Conservation (phyloP, 1,140 invertebrate genomes). For the Drosophila melanica region DNA sequence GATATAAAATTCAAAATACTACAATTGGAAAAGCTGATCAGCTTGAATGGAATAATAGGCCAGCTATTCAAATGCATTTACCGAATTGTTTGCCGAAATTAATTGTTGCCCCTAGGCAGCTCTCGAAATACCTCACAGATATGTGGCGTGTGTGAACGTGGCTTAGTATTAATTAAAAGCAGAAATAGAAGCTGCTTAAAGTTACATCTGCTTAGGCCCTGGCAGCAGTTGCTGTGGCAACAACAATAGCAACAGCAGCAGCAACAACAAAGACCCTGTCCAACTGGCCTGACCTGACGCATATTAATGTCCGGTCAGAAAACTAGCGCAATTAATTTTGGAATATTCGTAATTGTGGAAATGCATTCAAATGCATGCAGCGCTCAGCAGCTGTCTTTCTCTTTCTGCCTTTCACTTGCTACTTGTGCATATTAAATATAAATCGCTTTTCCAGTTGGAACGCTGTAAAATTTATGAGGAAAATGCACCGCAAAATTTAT, state of each 20-base stretch:
- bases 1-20: background rate
- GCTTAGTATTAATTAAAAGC: conserved; percentile 5
- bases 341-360: conserved; percentile 67
- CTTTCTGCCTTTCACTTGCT: background rate
- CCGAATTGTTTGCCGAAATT: too few species aligned
- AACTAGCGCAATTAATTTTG: conserved; percentile 62
- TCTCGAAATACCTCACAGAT: background rate
- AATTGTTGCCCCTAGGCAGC: too few species aligned
- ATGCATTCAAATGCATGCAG: conserved; percentile 34
- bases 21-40: background rate
- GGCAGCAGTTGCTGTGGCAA: conserved; percentile 3
- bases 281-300: conserved; percentile 21
- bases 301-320: conserved; percentile 47
- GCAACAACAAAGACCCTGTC: background rate
- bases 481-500: conserved; percentile 76
- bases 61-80: too few species aligned
- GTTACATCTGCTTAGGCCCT: background rate
- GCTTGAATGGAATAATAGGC: too few species aligned
- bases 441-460: conserved; percentile 52
- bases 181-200: conserved; percentile 12
- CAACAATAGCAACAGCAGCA: background rate
- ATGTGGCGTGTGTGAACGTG: conserved; percentile 1
- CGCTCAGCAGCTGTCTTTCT: background rate
- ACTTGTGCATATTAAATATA: conserved; percentile 56
- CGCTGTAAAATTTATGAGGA: conserved; percentile 66